A percentile compares a stretch with the other conserved stretches of the same genome.
These are phyloP conservation scores for Carassius carassius DNA, from an alignment of 2,113 vertebrate species.

Conservation along the genomic window DNA sequence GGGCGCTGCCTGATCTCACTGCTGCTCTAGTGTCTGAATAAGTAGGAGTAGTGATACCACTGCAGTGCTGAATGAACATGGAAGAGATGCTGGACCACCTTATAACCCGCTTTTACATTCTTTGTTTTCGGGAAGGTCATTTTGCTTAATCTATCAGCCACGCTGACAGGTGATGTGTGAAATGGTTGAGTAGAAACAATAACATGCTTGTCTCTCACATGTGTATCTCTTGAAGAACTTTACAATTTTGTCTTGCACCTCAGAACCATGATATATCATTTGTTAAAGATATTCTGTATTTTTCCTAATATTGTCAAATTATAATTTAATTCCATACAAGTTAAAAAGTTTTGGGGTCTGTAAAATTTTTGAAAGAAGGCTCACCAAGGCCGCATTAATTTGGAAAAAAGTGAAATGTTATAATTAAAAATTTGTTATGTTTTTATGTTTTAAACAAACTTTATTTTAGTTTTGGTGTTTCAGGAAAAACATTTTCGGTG, in stretches of 20 bases:
- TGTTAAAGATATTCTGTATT: not conserved
- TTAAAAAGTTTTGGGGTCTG: not conserved
- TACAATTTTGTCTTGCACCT: not conserved
- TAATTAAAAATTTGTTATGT: too few relatives aligned
- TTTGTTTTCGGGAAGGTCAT: not conserved
- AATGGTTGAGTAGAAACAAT: not conserved
- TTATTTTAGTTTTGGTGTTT: too few relatives aligned
- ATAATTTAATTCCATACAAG: not conserved
- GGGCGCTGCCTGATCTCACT: constrained; percentile 28
- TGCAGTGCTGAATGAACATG: not conserved
- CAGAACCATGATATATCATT: not conserved
- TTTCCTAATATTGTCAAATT: not conserved
- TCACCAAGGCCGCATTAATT: not conserved
- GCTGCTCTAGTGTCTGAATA: constrained; percentile 31
- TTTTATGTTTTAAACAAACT: too few relatives aligned
- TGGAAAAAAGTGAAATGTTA: too few relatives aligned
- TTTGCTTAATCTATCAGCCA: too few relatives aligned
- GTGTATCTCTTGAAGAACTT: not conserved
- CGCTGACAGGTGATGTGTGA: not conserved
- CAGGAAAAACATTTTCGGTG: too few relatives aligned
- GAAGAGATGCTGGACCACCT: not conserved
- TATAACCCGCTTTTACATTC: not conserved
- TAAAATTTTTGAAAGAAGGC: not conserved
- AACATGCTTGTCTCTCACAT: not conserved
- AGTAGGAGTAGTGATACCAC: constrained; percentile 4